Percentiles rank a stretch among this genome's conserved stretches.
phyloP scores from a whole-genome alignment of 2,797 vertebrate genomes.

The Paguma larvata region DNA sequence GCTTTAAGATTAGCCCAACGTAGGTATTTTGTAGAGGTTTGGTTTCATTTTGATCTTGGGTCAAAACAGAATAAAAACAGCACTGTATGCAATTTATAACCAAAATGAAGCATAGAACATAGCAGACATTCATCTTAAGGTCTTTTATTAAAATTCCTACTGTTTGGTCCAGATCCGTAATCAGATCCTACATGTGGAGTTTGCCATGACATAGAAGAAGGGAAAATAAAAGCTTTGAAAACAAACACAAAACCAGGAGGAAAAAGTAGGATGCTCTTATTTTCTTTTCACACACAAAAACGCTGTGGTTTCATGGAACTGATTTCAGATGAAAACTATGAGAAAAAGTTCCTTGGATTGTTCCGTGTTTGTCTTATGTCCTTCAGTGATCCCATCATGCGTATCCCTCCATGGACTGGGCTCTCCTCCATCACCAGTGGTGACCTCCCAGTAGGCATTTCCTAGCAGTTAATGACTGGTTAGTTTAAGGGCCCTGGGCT shows the following conservation, averaged over 20 bases:
- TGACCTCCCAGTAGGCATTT: slow-evolving; percentile 67
- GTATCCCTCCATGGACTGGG: background rate
- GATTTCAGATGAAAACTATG: background rate
- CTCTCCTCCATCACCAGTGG: background rate
- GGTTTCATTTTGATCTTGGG: slow-evolving; percentile 65
- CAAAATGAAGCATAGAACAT: slow-evolving; percentile 2
- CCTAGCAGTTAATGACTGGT: slow-evolving; percentile 66
- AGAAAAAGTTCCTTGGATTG: background rate
- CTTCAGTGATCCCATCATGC: background rate
- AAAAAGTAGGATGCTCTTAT: background rate
- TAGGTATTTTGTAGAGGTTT: slow-evolving; percentile 32
- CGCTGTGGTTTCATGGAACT: background rate
- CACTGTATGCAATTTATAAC: slow-evolving; percentile 5
- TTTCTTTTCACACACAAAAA: background rate
- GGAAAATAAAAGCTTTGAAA: background rate
- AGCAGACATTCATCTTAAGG: slow-evolving; percentile 15
- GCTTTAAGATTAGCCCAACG: slow-evolving; percentile 41
- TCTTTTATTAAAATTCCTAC: slow-evolving; percentile 54
- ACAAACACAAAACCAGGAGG: background rate
- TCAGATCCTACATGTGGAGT: background rate
- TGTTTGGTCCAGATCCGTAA: slow-evolving; percentile 42
- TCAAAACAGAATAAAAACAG: slow-evolving; percentile 49
- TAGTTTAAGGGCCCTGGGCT: slow-evolving; percentile 75
- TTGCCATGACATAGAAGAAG: background rate
- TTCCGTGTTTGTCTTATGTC: background rate